Base-by-base conservation (phyloP, 2,113 vertebrate genomes). In the Terrapene triunguis region DNA sequence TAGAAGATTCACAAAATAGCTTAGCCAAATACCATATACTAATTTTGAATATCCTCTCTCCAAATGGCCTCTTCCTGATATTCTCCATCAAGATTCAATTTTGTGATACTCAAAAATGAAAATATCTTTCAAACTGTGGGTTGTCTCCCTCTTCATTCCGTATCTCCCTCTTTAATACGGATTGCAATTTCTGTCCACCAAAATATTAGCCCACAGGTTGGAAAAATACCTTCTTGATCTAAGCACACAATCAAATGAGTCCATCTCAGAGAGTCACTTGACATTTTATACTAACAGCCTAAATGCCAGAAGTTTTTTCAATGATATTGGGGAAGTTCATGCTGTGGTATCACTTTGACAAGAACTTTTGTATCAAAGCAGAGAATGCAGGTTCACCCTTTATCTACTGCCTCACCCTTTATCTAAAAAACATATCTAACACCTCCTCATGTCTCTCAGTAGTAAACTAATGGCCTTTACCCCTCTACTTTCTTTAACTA, bases 171-270 rank as follows among this genome's bases (percentile, higher is more conserved):
- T 47, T 89, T 85, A 78, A 27, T 5, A 1, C 6, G 62, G 29
- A 62, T 47, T 79, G 50, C 83, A 42, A 44, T 81, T 84, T 84
- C n/a, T 48, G 89, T 9, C 22, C 13, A 69, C 9, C 51, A 92
- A 96, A 94, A 76, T 22, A 88, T 51, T 81, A 79, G 42, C 3
- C 2, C 62, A 59, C 83, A 72, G 29, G 1, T 27, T 93, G 51
- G 89, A n/a, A 95, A 93, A 92, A 11, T 95, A 3, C 76, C 92
- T 94, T 90, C 35, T 29, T 72, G 12, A 80, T 72, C 29, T 53
- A 78, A 93, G 87, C 44, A 13, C 48, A 88, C 10, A 27, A 11
- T 35, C 21, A 85, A 27, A 90, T 14, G 6, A 78, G 19, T 84
- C 25, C 4, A 8, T 85, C 29, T n/a, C 51, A 44, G 24, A 25